phyloP scores from a whole-genome alignment of 2,797 vertebrate species.

The Poecile montanus region DNA sequence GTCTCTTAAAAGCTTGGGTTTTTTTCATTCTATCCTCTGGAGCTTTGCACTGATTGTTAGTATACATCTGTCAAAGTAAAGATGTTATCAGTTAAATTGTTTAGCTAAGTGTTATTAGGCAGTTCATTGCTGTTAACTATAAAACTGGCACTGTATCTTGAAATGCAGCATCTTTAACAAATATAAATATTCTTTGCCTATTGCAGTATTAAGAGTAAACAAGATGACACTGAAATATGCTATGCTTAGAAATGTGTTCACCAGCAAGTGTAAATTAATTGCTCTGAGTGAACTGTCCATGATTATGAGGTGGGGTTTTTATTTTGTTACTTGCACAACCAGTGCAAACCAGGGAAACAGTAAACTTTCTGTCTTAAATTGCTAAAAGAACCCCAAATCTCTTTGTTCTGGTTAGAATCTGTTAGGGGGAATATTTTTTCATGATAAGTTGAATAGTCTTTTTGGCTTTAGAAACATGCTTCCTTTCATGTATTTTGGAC shows the following conservation, averaged over 20 bases:
- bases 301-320: neutral
- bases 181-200: neutral
- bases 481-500: neutral
- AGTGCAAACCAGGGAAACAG: neutral
- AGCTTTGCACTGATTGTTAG: neutral
- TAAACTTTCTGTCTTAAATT: neutral
- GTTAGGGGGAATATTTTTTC: neutral
- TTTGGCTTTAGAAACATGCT: neutral
- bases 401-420: neutral
- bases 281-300: neutral
- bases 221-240: neutral
- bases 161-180: neutral
- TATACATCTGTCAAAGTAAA: neutral
- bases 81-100: neutral
- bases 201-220: neutral
- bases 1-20: neutral
- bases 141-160: neutral
- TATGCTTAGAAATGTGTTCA: neutral
- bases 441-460: neutral
- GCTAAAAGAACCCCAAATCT: neutral
- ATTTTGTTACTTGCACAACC: fast-evolving
- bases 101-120: neutral
- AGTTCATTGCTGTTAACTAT: neutral
- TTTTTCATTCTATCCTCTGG: neutral
- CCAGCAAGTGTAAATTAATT: neutral